A percentile compares a stretch with the other conserved stretches of the same genome.
These are phyloP conservation scores for Trichechus manatus DNA, from an alignment of 2,113 vertebrate genomes.

Conservation along the genomic window DNA sequence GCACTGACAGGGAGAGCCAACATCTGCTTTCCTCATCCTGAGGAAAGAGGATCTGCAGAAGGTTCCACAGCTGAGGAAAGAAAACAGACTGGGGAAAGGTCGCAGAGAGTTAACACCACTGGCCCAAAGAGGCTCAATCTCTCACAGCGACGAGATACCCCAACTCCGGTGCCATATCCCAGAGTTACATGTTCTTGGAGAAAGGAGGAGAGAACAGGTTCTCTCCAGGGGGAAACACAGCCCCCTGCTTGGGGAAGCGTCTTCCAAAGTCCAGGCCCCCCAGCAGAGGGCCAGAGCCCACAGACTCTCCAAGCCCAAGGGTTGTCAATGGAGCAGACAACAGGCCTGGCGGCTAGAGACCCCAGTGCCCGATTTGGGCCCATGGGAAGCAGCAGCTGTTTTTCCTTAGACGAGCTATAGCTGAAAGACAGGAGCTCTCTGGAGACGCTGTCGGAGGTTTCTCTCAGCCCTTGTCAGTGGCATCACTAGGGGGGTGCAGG, in stretches of 20 bases:
- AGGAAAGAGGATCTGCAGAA: neutral
- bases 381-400: neutral
- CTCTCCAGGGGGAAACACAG: neutral
- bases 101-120: neutral
- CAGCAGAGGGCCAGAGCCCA: neutral
- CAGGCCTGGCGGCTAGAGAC: neutral
- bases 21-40: conserved; percentile 31
- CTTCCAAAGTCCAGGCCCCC: neutral
- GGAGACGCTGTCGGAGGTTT: neutral
- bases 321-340: neutral
- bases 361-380: fast-evolving
- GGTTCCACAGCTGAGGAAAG: neutral
- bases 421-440: neutral
- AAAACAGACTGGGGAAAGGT: neutral
- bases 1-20: neutral
- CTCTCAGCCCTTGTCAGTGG: neutral
- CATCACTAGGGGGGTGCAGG: neutral
- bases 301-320: neutral
- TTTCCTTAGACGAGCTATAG: neutral
- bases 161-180: neutral
- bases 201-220: neutral
- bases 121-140: neutral
- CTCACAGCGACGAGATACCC: neutral
- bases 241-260: neutral
- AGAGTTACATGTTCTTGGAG: neutral